Base-by-base conservation (phyloP, 2,888 invertebrate genomes). In the Campopleginae sp. region DNA sequence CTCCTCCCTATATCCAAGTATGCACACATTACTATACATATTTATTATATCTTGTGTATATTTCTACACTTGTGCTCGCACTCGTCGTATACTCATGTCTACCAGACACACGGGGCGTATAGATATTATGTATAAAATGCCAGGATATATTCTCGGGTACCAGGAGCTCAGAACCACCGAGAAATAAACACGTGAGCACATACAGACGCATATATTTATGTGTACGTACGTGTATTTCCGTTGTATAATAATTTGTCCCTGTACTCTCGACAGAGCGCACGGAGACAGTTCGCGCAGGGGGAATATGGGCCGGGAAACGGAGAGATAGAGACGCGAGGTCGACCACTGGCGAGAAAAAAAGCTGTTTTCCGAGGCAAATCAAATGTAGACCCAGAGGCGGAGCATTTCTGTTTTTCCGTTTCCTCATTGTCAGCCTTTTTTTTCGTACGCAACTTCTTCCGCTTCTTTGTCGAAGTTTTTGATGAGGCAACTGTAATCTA, bases 91-190 rank as follows among this genome's bases (percentile, higher is more conserved):
- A 54, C 33, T n/a, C 31, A 44, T 23, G 51, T 19, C 23, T 31
- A 42, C 12, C 17, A 23, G 7, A 23, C 27, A 4, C 23, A 23
- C 58, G 14, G 54, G 42, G 42, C 6, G 31, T 27, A 31, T 78
- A 74, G 68, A 51, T 85, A 82, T 76, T 82, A 72, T 80, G 72
- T 72, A 80, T 85, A 76, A 82, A 82, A 77, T 85, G 6, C 65
- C 17, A n/a, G 70, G 77, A 79, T 80, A 80, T 82, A 82, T 82
- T 85, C 82, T 72, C 31, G 54, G 31, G 38, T 65, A 76, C 42
- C 44, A 65, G 76, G 66, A 80, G 66, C 70, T 17, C 82, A 76
- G 79, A 42, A 82, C 23, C 66, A 8, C 23, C 80, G 61, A 72
- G 66, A 44, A 61, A 17, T 58, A 85, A 80, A 79, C 65, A 66